Evolutionary conservation across 2,888 invertebrate genomes (phyloP).

Genomic region (Agriopis aurantiaria): DNA sequence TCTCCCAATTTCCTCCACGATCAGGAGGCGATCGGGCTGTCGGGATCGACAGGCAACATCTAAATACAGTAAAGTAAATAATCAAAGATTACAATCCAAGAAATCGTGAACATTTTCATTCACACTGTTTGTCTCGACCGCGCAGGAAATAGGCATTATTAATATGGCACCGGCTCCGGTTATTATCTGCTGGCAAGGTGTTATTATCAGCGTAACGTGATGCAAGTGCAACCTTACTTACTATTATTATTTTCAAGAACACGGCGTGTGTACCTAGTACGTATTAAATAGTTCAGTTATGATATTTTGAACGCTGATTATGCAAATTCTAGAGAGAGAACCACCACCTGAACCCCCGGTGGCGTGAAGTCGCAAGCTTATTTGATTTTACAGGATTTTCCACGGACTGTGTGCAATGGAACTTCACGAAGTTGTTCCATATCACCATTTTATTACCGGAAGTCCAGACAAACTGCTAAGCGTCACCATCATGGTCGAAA

Average conservation of each 20-base stretch:
- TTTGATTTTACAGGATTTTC: no score
- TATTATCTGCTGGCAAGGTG: slow-evolving; percentile 1
- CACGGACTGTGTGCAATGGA: no score
- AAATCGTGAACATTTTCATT: slow-evolving; percentile 1
- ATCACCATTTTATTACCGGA: no score
- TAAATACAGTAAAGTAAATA: neutral
- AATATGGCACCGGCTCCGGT: slow-evolving; percentile 5
- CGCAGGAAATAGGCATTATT: slow-evolving; percentile 5
- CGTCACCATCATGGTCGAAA: no score
- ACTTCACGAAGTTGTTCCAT: no score
- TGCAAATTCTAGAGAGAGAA: neutral
- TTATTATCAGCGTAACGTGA: slow-evolving; percentile 19
- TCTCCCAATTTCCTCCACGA: no score
- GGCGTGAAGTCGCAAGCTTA: no score
- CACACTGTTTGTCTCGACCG: neutral
- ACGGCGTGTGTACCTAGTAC: neutral
- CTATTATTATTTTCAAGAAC: slow-evolving; percentile 27
- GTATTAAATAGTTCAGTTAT: neutral
- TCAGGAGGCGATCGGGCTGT: no score
- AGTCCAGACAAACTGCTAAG: no score
- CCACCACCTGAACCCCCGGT: no score
- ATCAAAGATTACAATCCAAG: neutral
- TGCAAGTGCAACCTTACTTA: slow-evolving; percentile 16
- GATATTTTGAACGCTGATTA: neutral
- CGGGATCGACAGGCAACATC: no score